A percentile compares a stretch with the other conserved stretches of the same genome.
phyloP scores from a whole-genome alignment of 2,113 vertebrate genomes.

The Heterotilapia buettikoferi region DNA sequence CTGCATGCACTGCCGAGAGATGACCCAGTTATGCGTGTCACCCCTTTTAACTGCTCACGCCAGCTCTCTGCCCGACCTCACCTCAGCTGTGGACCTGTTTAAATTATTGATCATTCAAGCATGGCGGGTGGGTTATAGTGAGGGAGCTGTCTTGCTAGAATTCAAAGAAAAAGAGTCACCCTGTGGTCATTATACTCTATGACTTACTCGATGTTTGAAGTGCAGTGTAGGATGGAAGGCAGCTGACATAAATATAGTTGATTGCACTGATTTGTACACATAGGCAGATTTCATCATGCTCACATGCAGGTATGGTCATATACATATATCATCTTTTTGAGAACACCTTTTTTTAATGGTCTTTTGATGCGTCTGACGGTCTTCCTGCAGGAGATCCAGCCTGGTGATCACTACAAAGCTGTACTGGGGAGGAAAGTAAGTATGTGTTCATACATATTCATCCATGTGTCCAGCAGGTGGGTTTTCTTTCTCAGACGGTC shows the following conservation, averaged over 20 bases:
- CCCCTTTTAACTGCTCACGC: neutral
- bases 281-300: neutral
- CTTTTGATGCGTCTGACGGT: conserved; percentile 29
- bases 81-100: neutral
- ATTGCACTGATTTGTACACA: neutral
- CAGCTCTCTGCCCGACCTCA: neutral
- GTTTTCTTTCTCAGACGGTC: conserved; percentile 9
- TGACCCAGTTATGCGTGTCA: neutral
- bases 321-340: neutral
- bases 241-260: neutral
- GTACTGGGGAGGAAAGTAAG: conserved; percentile 99
- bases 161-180: neutral
- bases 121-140: neutral
- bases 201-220: neutral
- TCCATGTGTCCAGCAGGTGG: neutral
- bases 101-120: conserved; percentile 40
- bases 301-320: neutral
- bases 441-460: conserved; percentile 39
- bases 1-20: neutral
- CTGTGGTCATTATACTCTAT: neutral
- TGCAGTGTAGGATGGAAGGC: neutral
- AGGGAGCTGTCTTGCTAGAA: neutral
- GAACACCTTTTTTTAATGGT: neutral
- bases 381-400: conserved; percentile 84
- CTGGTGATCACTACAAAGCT: conserved; percentile 97